Conservation (phyloP, 2,797 vertebrate genomes). For the Delichon dasypus region DNA sequence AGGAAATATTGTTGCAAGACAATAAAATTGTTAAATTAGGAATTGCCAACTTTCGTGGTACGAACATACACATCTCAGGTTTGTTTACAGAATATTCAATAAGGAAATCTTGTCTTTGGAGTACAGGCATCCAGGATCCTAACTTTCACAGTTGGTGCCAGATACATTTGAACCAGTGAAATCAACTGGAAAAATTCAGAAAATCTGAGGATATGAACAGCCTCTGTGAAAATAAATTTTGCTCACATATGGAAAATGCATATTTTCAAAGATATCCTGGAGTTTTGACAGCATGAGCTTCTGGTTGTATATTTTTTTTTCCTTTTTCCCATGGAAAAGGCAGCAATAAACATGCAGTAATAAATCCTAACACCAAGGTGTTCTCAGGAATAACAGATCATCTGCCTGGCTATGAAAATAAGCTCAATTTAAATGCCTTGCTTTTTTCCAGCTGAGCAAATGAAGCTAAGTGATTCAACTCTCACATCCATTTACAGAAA, state of each 20-base stretch:
- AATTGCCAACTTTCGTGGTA: neutral
- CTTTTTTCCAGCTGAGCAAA: neutral
- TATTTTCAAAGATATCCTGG: neutral
- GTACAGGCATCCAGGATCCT: neutral
- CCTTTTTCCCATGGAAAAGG: neutral
- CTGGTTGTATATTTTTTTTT: neutral
- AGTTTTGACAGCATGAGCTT: neutral
- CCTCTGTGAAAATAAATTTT: neutral
- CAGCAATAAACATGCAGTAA: neutral
- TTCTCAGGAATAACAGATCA: neutral
- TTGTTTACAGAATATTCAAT: neutral
- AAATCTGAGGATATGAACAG: neutral
- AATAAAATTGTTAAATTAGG: neutral
- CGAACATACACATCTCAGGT: neutral
- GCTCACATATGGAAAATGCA: neutral
- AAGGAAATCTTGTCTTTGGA: neutral
- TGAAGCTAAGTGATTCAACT: constrained; percentile 31
- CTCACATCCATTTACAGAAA: constrained; percentile 38
- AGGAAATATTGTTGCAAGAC: neutral
- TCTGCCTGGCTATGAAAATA: neutral
- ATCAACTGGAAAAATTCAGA: neutral
- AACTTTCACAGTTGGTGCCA: neutral
- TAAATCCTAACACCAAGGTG: neutral
- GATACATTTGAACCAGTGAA: neutral
- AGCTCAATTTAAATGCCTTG: neutral